Conservation (phyloP, 2,113 vertebrate genomes). For the Nesogale talazaci region DNA sequence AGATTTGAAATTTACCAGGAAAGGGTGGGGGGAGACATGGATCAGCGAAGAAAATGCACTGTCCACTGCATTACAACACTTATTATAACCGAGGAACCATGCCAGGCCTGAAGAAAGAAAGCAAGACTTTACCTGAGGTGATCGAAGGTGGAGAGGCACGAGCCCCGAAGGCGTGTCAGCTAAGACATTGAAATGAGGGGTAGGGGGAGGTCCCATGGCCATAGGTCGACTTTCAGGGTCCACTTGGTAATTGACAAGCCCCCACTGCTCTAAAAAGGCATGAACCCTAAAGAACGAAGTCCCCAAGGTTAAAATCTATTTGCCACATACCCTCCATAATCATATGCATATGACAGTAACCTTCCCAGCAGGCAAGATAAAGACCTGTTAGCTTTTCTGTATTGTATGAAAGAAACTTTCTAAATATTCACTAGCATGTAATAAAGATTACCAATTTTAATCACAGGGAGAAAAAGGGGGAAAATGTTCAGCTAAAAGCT, state of each 20-base stretch:
- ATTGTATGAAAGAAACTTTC: neutral
- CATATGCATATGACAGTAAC: neutral
- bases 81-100: neutral
- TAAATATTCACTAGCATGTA: neutral
- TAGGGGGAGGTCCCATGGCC: slow-evolving; percentile 98
- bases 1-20: neutral
- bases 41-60: neutral
- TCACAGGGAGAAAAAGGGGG: neutral
- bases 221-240: slow-evolving; percentile 96
- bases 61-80: neutral
- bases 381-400: neutral
- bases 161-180: slow-evolving; percentile 96
- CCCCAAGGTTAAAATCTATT: slow-evolving; percentile 33
- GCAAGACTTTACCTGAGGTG: slow-evolving; percentile 90
- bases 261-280: slow-evolving; percentile 99
- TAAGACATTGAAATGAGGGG: slow-evolving; percentile 97
- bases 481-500: too few relatives aligned
- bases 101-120: neutral
- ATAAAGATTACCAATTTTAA: neutral
- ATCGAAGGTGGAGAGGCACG: slow-evolving; percentile 95
- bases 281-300: slow-evolving; percentile 89
- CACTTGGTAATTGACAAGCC: slow-evolving; percentile 98
- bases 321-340: neutral
- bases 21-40: neutral
- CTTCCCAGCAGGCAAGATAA: neutral